Evolutionary conservation across 2,888 invertebrate genomes (phyloP).

Genomic region (Catocala fraxini): DNA sequence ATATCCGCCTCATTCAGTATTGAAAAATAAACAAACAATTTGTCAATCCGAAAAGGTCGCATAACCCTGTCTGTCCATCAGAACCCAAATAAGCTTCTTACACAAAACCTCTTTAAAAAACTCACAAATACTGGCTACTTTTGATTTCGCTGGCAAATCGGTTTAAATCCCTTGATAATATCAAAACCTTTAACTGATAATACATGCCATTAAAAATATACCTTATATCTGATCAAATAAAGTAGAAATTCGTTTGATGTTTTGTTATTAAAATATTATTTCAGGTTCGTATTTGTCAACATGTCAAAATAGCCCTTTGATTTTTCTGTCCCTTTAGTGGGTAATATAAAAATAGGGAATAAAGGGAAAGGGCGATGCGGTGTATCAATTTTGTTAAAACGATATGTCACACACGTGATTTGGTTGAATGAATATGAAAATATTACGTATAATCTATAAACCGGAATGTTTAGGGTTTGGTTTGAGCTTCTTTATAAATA

Average conservation of each 20-base stretch:
- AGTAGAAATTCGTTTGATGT: conserved; percentile 27
- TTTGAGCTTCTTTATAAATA: background rate
- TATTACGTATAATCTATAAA: conserved; percentile 28
- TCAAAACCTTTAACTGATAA: conserved; percentile 66
- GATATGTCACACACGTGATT: conserved; percentile 54
- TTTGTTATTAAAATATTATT: conserved; percentile 64
- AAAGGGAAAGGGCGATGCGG: conserved; percentile 61
- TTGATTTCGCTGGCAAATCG: conserved; percentile 75
- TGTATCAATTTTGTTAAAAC: conserved; percentile 75
- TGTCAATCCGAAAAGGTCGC: conserved; percentile 40
- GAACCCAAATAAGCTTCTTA: conserved; percentile 62
- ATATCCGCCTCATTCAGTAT: background rate
- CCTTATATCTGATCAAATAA: conserved; percentile 27
- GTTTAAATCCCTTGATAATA: conserved; percentile 78
- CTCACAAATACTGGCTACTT: conserved; percentile 62
- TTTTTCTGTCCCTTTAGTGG: conserved; percentile 74
- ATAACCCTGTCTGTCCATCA: conserved; percentile 56
- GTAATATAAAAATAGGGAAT: conserved; percentile 64
- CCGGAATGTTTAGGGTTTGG: conserved; percentile 18
- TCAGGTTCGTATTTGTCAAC: conserved; percentile 81
- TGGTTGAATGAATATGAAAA: conserved; percentile 43
- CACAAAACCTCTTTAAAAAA: conserved; percentile 55
- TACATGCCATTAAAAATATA: conserved; percentile 11
- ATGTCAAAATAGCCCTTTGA: conserved; percentile 85
- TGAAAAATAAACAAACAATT: conserved; percentile 29